Evolutionary conservation across 2,888 invertebrate species (phyloP).

Genomic region (Cantharis rustica): DNA sequence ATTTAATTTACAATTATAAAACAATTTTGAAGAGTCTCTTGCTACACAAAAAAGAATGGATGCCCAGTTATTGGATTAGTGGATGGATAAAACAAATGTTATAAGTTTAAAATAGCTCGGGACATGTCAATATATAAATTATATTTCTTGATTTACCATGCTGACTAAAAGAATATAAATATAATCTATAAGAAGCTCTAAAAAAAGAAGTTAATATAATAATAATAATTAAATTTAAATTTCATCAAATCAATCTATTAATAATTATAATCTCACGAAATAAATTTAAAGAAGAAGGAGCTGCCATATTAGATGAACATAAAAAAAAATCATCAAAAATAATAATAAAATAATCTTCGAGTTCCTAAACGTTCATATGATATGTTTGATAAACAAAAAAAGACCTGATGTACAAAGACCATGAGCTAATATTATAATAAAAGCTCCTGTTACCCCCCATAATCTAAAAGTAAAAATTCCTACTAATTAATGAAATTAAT

Average conservation of each 20-base stretch:
- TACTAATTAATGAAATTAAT: conserved; percentile 63
- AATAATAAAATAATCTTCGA: conserved; percentile 66
- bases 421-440: conserved; percentile 68
- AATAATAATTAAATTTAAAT: conserved; percentile 58
- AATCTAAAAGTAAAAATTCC: conserved; percentile 63
- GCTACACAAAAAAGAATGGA: too few relatives aligned
- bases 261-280: conserved; percentile 68
- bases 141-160: conserved; percentile 63
- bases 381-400: conserved; percentile 70
- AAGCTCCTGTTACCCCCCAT: conserved; percentile 60
- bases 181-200: conserved; percentile 61
- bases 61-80: too few relatives aligned
- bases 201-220: conserved; percentile 67
- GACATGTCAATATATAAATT: too few relatives aligned
- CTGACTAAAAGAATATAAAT: conserved; percentile 66
- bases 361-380: conserved; percentile 65
- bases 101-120: too few relatives aligned
- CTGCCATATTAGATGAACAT: conserved; percentile 66
- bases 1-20: too few relatives aligned
- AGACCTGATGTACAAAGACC: conserved; percentile 68
- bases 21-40: too few relatives aligned
- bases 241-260: conserved; percentile 63
- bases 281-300: conserved; percentile 70
- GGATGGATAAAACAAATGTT: too few relatives aligned
- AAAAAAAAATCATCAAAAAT: conserved; percentile 71